phyloP scores from a whole-genome alignment of 2,113 vertebrate genomes.

The Pleuronectes platessa region DNA sequence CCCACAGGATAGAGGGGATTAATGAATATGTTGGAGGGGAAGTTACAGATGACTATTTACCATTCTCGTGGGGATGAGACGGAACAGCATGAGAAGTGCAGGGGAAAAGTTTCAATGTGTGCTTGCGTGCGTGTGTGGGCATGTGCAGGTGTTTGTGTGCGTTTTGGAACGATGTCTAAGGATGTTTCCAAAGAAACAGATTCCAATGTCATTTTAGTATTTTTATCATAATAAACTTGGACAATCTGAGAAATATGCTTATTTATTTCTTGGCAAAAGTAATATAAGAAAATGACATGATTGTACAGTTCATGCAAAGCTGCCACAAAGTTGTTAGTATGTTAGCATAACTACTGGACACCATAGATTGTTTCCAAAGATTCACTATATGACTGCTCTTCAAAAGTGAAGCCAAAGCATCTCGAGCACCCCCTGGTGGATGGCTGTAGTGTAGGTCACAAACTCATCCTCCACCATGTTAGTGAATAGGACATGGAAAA shows the following conservation, averaged over 20 bases:
- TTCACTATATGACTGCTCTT: too few relatives aligned
- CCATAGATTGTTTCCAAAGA: too few relatives aligned
- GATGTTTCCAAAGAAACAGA: not conserved
- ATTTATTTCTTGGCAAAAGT: not conserved
- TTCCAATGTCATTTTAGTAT: not conserved
- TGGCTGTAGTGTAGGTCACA: too few relatives aligned
- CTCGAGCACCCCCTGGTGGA: too few relatives aligned
- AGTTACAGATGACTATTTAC: conserved; percentile 82
- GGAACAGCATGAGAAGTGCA: conserved; percentile 43
- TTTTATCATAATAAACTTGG: not conserved
- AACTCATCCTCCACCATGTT: too few relatives aligned
- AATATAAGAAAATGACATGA: too few relatives aligned
- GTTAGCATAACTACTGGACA: too few relatives aligned
- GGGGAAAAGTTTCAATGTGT: conserved; percentile 31
- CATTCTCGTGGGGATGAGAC: conserved; percentile 71
- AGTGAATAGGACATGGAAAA: too few relatives aligned
- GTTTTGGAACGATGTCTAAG: conserved; percentile 6
- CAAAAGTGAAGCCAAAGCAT: too few relatives aligned
- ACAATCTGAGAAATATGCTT: not conserved
- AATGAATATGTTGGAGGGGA: conserved; percentile 80
- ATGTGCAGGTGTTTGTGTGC: conserved; percentile 22
- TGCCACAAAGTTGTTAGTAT: too few relatives aligned
- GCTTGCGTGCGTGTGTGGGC: not conserved
- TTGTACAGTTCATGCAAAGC: too few relatives aligned
- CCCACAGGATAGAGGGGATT: conserved; percentile 80